Base-by-base conservation (phyloP, 1,140 invertebrate genomes). In the Tyrophagus putrescentiae region DNA sequence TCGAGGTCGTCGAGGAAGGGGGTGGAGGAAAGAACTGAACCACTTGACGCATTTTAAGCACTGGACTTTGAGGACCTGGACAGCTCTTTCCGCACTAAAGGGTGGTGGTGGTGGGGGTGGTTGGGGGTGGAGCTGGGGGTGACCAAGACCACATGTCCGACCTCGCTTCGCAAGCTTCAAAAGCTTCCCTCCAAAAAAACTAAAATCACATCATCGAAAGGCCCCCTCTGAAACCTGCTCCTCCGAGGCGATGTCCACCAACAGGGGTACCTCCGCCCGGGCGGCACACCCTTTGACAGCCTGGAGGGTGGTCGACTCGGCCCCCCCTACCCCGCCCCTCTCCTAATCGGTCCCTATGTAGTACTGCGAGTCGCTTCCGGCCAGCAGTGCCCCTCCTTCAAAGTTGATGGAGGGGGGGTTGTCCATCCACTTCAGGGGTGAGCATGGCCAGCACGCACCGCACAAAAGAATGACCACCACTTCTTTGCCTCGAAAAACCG, bases 301-400 rank as follows among this genome's bases (percentile, higher is more conserved):
- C n/a, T 1, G 32, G 28, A 29, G 32, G 27, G 48, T 52, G 7
- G 7, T 48, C 7, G 52, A 54, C 27, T 27, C 52, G 25, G 39
- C n/a, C 39, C 52, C 31, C 25, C 39, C 52, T 9, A 34, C 32
- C 27, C 52, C 52, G 39, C 52, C 52, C 3, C 27, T 54, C 13
- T 52, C 48, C 2, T 52, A 52, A 54, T 31, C 52, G 27, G 28
- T 54, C 25, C 32, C 31, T 33, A 52, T 52, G 13, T n/a, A n/a
- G n/a, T n/a, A n/a, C n/a, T n/a, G n/a, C n/a, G n/a, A n/a, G n/a
- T n/a, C n/a, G n/a, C n/a, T n/a, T n/a, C n/a, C n/a, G n/a, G 7
- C 13, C 1, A 31, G 52, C 21, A 27, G 13, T 27, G 4, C 13
- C n/a, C 39, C 11, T 13, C 39, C n/a, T n/a, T n/a, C n/a, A n/a